Conservation (phyloP, 2,113 vertebrate genomes). For the Camelus bactrianus region DNA sequence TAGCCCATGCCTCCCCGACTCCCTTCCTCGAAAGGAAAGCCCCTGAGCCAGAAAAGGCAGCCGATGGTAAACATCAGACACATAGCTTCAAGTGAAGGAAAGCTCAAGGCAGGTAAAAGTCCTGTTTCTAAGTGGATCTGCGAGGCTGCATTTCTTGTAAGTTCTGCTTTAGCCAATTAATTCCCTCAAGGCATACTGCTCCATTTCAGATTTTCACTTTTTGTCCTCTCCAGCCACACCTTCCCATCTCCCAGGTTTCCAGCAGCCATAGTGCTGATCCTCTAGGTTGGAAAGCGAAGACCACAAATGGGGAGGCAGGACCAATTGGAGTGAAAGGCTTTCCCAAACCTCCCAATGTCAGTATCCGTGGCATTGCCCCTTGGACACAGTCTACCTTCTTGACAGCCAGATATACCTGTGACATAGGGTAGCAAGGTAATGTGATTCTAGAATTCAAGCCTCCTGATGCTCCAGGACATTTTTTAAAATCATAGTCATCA, state of each 20-base stretch:
- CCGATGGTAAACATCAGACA: neutral
- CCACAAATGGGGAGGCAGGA: neutral
- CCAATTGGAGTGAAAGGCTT: neutral
- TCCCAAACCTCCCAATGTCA: neutral
- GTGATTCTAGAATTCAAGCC: conserved; percentile 39
- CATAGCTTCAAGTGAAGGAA: neutral
- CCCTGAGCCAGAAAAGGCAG: neutral
- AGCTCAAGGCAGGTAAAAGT: neutral
- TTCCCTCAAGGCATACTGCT: neutral
- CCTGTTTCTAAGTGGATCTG: neutral
- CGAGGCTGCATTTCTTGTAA: neutral
- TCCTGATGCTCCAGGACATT: conserved; percentile 62
- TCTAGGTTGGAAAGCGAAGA: neutral
- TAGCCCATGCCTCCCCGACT: neutral
- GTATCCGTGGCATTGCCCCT: neutral
- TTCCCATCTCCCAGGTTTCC: neutral
- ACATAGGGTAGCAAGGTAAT: conserved; percentile 49
- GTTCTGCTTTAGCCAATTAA: neutral
- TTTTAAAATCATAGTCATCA: conserved; percentile 74
- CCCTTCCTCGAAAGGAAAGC: neutral
- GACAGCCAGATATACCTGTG: conserved; percentile 5
- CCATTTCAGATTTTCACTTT: conserved; percentile 31
- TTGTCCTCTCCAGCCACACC: neutral
- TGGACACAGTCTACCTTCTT: neutral
- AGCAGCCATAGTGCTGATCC: neutral